A percentile compares a stretch with the other conserved stretches of the same genome.
phyloP scores from a whole-genome alignment of 2,888 invertebrate species.

The Eubasilissa splendida region DNA sequence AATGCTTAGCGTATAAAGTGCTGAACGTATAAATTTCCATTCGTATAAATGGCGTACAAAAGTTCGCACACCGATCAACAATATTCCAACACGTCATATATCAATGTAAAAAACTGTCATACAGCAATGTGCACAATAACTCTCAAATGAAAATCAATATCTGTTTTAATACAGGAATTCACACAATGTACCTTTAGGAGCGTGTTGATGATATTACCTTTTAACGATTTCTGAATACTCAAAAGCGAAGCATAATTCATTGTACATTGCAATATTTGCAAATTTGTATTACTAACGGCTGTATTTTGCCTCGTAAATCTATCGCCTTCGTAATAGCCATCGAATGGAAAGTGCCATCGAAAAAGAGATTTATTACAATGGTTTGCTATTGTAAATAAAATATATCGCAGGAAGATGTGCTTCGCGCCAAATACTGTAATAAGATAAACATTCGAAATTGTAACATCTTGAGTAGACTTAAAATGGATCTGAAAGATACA shows the following conservation, averaged over 20 bases:
- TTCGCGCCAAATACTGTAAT: slow-evolving; percentile 30
- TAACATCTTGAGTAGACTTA: slow-evolving; percentile 27
- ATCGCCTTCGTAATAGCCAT: slow-evolving; percentile 55
- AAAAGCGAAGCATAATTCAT: slow-evolving; percentile 46
- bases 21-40: no score
- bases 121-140: background rate
- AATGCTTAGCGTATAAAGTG: no score
- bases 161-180: slow-evolving; percentile 11
- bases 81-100: no score
- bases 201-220: slow-evolving; percentile 7
- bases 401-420: slow-evolving; percentile 36
- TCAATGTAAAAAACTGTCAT: background rate
- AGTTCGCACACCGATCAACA: no score
- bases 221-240: slow-evolving; percentile 37
- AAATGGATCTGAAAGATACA: slow-evolving; percentile 27
- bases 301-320: slow-evolving; percentile 55
- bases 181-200: background rate
- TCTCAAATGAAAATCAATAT: slow-evolving; percentile 3
- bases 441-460: slow-evolving; percentile 32
- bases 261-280: slow-evolving; percentile 42
- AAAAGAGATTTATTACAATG: slow-evolving; percentile 56
- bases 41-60: no score
- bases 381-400: slow-evolving; percentile 52
- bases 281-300: slow-evolving; percentile 44
- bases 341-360: slow-evolving; percentile 57